These are phyloP conservation scores for Epinephelus awoara DNA, from an alignment of 2,797 vertebrate species.

Conservation along the genomic window DNA sequence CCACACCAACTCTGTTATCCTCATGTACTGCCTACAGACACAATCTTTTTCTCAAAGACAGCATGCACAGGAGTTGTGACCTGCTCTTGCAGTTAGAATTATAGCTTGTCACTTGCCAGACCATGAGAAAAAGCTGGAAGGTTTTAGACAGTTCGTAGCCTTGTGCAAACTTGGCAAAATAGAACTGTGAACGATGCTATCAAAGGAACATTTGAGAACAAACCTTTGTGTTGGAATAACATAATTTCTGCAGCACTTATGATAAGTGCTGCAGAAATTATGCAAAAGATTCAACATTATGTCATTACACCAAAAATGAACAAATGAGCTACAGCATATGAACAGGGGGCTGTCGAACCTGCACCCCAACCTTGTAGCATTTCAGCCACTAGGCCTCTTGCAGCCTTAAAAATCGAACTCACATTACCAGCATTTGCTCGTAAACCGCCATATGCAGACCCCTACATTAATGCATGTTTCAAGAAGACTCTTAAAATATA, in stretches of 20 bases:
- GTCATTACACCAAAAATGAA: too few species aligned
- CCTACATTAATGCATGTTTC: conserved; percentile 1
- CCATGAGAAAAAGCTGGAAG: neutral
- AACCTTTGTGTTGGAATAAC: too few species aligned
- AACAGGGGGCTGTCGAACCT: conserved; percentile 4
- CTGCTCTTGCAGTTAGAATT: conserved; percentile 13
- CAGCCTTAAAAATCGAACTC: conserved; percentile 1
- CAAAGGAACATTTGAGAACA: neutral
- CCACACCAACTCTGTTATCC: neutral
- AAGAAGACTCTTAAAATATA: conserved; percentile 6
- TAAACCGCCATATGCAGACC: neutral
- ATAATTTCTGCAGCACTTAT: neutral
- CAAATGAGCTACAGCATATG: neutral
- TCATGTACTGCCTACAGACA: neutral
- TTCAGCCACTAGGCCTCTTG: neutral
- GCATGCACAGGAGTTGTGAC: neutral
- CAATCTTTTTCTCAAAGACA: neutral
- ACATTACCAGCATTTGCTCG: neutral
- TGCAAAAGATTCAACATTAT: neutral
- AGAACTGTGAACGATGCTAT: neutral
- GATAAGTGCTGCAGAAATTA: neutral
- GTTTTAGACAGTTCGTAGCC: neutral
- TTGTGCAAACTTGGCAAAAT: neutral
- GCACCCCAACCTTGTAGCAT: conserved; percentile 1
- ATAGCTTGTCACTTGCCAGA: neutral